Evolutionary conservation across 35 echinoderm and acorn worm genomes (phyloP).

Genomic region (Ophioderma brevispina): DNA sequence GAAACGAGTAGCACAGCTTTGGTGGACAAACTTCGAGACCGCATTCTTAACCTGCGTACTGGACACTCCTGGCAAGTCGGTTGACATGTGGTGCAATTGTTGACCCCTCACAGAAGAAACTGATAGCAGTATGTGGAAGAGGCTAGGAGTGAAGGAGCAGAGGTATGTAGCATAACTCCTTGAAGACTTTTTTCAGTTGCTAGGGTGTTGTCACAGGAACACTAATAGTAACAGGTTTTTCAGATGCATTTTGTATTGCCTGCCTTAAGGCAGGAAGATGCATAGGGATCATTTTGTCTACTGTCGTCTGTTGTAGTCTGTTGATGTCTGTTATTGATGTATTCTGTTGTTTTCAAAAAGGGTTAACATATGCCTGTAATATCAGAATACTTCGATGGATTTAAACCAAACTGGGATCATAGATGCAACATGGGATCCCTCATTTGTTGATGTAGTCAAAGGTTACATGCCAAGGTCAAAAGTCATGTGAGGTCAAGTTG

Average conservation of each 20-base stretch:
- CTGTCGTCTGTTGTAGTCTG: no score
- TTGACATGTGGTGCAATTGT: slow-evolving; percentile 97
- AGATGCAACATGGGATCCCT: no score
- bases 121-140: slow-evolving; percentile 82
- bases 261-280: no score
- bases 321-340: no score
- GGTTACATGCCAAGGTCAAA: no score
- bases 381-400: no score
- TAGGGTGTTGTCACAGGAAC: not conserved
- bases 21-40: slow-evolving; percentile 81
- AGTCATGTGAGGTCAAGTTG: no score
- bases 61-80: slow-evolving; percentile 96
- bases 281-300: no score
- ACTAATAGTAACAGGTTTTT: not conserved
- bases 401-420: no score
- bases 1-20: slow-evolving; percentile 67
- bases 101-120: slow-evolving; percentile 88
- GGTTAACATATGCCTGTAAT: no score
- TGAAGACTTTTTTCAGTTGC: not conserved
- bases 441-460: no score
- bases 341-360: no score
- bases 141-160: slow-evolving; percentile 85
- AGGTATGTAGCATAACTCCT: slow-evolving; percentile 68
- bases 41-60: slow-evolving; percentile 78
- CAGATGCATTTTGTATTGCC: not conserved